Conservation (phyloP, 1,140 invertebrate genomes). For the Hylyphantes graminicola region DNA sequence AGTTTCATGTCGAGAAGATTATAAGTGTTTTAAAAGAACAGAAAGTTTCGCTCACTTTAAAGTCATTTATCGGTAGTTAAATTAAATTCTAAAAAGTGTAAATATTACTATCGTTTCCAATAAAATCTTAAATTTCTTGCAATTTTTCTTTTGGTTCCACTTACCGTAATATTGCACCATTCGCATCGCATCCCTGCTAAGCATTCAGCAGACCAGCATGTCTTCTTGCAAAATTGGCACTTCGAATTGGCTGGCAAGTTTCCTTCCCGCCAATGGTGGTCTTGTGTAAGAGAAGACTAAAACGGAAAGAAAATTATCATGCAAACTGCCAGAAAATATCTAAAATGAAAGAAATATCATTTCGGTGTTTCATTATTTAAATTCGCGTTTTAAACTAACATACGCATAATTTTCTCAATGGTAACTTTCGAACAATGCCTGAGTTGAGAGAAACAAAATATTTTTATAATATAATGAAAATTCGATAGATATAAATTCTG, state of each 20-base stretch:
- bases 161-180: constrained; percentile 98
- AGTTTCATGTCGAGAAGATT: too few relatives aligned
- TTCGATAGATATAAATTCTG: too few relatives aligned
- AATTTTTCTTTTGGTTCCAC: constrained; percentile 62
- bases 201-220: constrained; percentile 97
- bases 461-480: too few relatives aligned
- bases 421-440: too few relatives aligned
- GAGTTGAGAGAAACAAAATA: too few relatives aligned
- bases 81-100: too few relatives aligned
- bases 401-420: background rate
- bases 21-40: too few relatives aligned
- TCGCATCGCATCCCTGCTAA: constrained; percentile 94
- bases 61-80: too few relatives aligned
- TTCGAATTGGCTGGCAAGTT: constrained; percentile 96
- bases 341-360: background rate
- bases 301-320: constrained; percentile 42
- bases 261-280: constrained; percentile 98
- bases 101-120: too few relatives aligned
- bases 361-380: background rate
- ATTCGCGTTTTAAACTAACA: background rate
- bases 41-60: too few relatives aligned
- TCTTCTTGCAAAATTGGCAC: constrained; percentile 96
- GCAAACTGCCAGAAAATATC: background rate
- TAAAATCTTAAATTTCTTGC: too few relatives aligned
- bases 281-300: constrained; percentile 69